These are phyloP conservation scores for Nymphalis io DNA, from an alignment of 1,140 invertebrate genomes.

Conservation along the genomic window DNA sequence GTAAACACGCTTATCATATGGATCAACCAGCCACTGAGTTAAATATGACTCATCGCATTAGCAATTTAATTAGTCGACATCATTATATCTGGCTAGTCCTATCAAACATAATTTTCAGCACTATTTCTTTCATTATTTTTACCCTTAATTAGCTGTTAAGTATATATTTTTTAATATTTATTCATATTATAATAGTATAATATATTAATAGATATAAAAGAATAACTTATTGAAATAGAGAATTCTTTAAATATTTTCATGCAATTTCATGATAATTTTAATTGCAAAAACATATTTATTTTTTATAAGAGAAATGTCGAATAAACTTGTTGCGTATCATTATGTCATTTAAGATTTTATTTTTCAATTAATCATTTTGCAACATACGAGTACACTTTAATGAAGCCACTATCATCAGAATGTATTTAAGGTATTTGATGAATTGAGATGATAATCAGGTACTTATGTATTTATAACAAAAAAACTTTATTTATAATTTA, in stretches of 20 bases:
- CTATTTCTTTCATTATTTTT: no score
- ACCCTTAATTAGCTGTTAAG: not conserved
- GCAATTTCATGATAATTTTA: not conserved
- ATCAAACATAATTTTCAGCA: not conserved
- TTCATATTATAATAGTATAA: no score
- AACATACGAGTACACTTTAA: conserved; percentile 8
- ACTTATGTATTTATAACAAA: conserved; percentile 2
- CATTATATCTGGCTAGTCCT: conserved; percentile 25
- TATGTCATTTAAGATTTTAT: not conserved
- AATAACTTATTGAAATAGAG: no score
- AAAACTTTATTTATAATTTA: not conserved
- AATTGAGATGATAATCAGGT: not conserved
- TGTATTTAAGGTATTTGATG: conserved; percentile 12
- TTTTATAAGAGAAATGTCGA: not conserved
- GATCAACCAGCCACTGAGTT: conserved; percentile 44
- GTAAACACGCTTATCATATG: conserved; percentile 48
- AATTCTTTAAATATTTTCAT: not conserved
- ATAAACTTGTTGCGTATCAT: not conserved
- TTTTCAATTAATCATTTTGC: not conserved
- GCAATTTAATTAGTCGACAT: conserved; percentile 50
- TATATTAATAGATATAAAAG: no score
- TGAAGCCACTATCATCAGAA: conserved; percentile 17
- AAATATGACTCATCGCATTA: conserved; percentile 53
- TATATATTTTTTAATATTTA: not conserved
- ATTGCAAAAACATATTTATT: no score